Evolutionary conservation across 2,888 invertebrate genomes (phyloP).

Genomic region (Lapara coniferarum): DNA sequence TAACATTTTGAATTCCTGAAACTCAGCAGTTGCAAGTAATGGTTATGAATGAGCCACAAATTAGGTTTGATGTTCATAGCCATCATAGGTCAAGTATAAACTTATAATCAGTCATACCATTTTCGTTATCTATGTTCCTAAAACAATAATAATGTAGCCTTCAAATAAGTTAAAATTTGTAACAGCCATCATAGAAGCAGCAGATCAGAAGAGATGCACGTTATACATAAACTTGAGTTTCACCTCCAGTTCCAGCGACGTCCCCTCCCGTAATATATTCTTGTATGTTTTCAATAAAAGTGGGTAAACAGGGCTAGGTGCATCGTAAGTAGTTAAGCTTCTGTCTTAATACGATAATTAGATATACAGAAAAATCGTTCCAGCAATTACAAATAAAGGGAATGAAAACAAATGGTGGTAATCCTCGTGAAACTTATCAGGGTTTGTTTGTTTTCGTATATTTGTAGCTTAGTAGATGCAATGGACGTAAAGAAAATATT

Average conservation of each 20-base stretch:
- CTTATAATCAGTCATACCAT: no score
- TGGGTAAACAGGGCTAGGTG: constrained; percentile 22
- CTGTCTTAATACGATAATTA: constrained; percentile 20
- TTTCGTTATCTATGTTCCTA: no score
- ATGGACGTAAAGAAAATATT: not conserved
- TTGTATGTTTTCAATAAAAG: constrained; percentile 5
- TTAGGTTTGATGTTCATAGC: no score
- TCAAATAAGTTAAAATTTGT: no score
- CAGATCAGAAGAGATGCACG: no score
- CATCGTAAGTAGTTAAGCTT: constrained; percentile 18
- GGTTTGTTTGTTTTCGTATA: not conserved
- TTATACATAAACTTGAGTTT: no score
- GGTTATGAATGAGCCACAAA: no score
- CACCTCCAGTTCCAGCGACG: not conserved
- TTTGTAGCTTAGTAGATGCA: not conserved
- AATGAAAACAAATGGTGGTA: not conserved
- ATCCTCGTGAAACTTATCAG: not conserved
- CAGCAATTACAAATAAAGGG: constrained; percentile 2
- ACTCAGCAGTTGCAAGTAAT: no score
- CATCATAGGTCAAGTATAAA: no score
- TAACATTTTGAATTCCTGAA: no score
- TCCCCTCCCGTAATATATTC: not conserved
- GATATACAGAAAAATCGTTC: constrained; percentile 20
- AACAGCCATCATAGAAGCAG: no score
- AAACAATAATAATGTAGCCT: no score